These are phyloP conservation scores for Muntiacus muntjak DNA, from an alignment of 2,113 vertebrate species.

Conservation along the genomic window DNA sequence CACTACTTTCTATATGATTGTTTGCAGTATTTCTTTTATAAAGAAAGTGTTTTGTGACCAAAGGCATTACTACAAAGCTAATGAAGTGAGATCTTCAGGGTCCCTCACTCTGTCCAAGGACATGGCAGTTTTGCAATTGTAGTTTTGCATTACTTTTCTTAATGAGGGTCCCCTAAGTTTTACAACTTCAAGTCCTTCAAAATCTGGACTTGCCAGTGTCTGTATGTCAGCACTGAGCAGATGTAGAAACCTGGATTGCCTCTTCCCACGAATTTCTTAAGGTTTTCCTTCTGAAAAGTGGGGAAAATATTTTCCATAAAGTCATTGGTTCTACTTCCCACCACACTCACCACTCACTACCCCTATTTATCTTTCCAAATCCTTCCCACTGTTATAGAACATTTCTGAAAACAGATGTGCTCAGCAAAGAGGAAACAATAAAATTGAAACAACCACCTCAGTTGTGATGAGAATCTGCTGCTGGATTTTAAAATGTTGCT, in stretches of 20 bases:
- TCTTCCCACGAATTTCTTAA: not conserved
- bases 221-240: not conserved
- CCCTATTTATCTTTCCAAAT: not conserved
- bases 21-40: not conserved
- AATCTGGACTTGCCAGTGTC: not conserved
- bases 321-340: not conserved
- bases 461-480: not conserved
- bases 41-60: not conserved
- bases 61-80: not conserved
- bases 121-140: not conserved
- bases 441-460: not conserved
- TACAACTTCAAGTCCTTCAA: not conserved
- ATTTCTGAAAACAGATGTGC: not conserved
- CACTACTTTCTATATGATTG: not conserved
- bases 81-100: not conserved
- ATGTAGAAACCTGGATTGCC: not conserved
- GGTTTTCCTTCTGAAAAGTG: not conserved
- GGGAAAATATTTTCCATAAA: not conserved
- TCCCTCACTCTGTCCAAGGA: not conserved
- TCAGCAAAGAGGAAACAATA: not conserved
- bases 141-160: not conserved
- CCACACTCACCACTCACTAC: fast-evolving
- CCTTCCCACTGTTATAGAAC: not conserved
- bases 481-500: not conserved
- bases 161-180: not conserved